Base-by-base conservation (phyloP, 2,113 vertebrate genomes). In the Percopsis transmontana region DNA sequence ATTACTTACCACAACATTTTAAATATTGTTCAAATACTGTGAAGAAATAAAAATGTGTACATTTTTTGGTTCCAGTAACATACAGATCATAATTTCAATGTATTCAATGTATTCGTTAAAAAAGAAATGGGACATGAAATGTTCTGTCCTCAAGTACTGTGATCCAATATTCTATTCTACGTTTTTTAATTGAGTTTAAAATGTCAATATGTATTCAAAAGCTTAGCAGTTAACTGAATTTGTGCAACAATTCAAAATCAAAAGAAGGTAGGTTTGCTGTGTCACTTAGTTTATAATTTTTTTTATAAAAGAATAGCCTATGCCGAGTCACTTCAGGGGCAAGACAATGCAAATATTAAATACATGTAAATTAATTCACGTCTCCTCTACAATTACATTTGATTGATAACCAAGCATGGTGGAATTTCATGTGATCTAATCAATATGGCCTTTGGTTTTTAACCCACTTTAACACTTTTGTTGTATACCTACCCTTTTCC, bases 121-220 rank as follows among this genome's bases (percentile, higher is more conserved):
- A 72, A 76, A 68, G 60, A 87, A 84, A 72, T 83, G 79, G 81
- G 74, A 80, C 68, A 80, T 66, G 72, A 84, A 85, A 82, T 83
- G 85, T 83, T 82, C 21, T 24, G 20, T 24, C 81, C 70, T 5
- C 61, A 74, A 77, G 70, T 89, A 85, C n/a, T n/a, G n/a, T n/a
- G n/a, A 89, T 87, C 86, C 86, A 89, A 85, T 88, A 85, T 86
- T 79, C 74, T 72, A 69, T 84, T 89, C 70, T 80, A 72, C 74
- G 81, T 76, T 54, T 74, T 73, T 76, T 82, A 90, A 90, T 86
- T 87, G 83, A 83, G 88, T 90, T 88, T 83, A 87, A 86, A 87
- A 85, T 88, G 85, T 88, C 86, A 88, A 85, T 83, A 85, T 72
- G 42, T 77, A 76, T 86, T 85, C 86, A 88, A 87, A 87, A 81